Base-by-base conservation (phyloP, 2,113 vertebrate genomes). In the Xenotilapia longispinis region DNA sequence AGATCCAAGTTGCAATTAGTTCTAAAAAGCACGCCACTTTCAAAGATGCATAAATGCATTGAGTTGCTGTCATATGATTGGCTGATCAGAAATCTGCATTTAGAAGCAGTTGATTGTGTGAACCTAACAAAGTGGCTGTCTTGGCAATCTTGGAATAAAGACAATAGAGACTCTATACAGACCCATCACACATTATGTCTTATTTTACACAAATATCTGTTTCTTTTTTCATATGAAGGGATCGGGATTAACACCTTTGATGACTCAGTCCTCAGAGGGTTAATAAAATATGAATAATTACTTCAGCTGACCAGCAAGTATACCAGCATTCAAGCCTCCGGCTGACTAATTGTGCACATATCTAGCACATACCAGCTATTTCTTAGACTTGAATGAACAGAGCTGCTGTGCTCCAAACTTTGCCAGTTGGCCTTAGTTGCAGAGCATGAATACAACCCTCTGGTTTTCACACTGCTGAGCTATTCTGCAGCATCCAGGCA, bases 381-480 rank as follows among this genome's bases (percentile, higher is more conserved):
- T 28, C 19, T 81, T n/a, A 49, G 47, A 57, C 81, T 83, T 13
- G 15, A 81, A 80, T 19, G 15, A 81, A 80, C 53, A 89, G 73
- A 84, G 28, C 87, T 70, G 60, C 84, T 84, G 70, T 21, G 51
- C 81, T 54, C 60, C 65, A 9, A 85, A 85, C 33, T 28, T 28
- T 33, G 82, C 85, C 92, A 93, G 81, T 90, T 91, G 88, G 85
- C 85, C 28, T 40, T 40, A 49, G 84, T 78, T 53, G 49, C 13
- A 15, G 65, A 79, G 36, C 21, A 51, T 23, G 40, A 81, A 85
- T 13, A 26, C 60, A 84, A 83, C 84, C 68, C 68, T 92, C 78
- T 91, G 91, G 55, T 91, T 83, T 86, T 86, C 85, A 54, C 82
- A 11, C 78, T 19, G 85, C 45, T 19, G 82, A 81, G 80, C 17